Evolutionary conservation across 2,113 vertebrate species (phyloP).

Genomic region (Tetrax tetrax): DNA sequence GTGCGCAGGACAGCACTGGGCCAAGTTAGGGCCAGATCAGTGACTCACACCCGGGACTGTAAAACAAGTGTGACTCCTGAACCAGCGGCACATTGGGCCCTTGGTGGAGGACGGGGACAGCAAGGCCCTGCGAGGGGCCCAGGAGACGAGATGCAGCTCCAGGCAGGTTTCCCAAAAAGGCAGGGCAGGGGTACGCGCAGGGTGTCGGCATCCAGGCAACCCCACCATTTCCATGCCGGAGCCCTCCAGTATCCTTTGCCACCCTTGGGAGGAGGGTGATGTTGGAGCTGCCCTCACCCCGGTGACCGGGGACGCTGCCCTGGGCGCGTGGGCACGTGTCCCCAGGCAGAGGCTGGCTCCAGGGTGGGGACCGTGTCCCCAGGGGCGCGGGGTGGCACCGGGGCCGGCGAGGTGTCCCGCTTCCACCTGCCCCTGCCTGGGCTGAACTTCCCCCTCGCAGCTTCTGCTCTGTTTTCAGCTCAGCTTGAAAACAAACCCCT

Average conservation of each 20-base stretch:
- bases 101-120: neutral
- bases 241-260: neutral
- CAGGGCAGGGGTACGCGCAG: neutral
- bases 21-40: neutral
- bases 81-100: neutral
- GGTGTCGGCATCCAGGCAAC: neutral
- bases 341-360: neutral
- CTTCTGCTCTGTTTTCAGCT: conserved; percentile 15
- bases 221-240: accelerated
- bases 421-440: neutral
- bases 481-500: neutral
- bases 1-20: accelerated
- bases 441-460: neutral
- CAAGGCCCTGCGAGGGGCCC: accelerated
- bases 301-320: neutral
- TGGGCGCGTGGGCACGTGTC: accelerated
- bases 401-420: neutral
- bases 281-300: neutral
- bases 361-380: neutral
- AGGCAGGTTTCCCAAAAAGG: neutral
- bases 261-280: neutral
- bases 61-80: neutral
- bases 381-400: accelerated
- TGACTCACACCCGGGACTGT: neutral
- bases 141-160: neutral